Base-by-base conservation (phyloP, 2,113 vertebrate species). In the Gymnocephalus cernua region DNA sequence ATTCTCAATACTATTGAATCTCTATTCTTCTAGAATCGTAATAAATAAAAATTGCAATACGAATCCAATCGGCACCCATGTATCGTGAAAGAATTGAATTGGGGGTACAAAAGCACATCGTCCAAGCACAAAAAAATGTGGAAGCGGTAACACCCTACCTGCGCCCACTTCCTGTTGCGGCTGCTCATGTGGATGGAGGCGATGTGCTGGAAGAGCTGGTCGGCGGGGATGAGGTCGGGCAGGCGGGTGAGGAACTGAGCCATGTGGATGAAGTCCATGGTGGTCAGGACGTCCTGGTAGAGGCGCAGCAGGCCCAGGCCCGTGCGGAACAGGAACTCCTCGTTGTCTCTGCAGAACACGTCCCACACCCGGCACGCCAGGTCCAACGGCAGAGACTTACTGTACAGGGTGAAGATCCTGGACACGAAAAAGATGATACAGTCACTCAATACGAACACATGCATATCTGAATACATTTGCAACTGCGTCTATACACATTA, bases 341-440 rank as follows among this genome's bases (percentile, higher is more conserved):
- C 98, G 1, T 97, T 95, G 2, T 99, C 98, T 0, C 98, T 93
- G 81, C 98, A 99, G 94, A 99, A 99, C 62, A 99, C 97, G 10
- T 99, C 98, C 98, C 98, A 99, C 41, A 99, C 95, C 11, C 97
- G 97, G 56, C 97, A 99, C 0, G 98, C 98, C 92, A 99, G 89
- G 92, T 99, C 98, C 44, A 99, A 89, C 0, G 97, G 97, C 80
- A 99, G 88, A 0, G 98, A 97, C 90, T 97, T 99, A 57, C 98
- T 99, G 88, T 99, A 99, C 80, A 99, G 84, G 0, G 97, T 98
- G 84, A 99, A 99, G 93, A 99, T 99, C 98, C 98, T 99, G 88
- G 6, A 8, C 51, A 21, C 14, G 12, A 6, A 2, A 16, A 9
- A 9, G 18, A 47, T 4, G 1, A 23, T 1, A 25, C 29, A 15